Conservation (phyloP, 2,113 vertebrate species). For the Chloroceryle aenea region DNA sequence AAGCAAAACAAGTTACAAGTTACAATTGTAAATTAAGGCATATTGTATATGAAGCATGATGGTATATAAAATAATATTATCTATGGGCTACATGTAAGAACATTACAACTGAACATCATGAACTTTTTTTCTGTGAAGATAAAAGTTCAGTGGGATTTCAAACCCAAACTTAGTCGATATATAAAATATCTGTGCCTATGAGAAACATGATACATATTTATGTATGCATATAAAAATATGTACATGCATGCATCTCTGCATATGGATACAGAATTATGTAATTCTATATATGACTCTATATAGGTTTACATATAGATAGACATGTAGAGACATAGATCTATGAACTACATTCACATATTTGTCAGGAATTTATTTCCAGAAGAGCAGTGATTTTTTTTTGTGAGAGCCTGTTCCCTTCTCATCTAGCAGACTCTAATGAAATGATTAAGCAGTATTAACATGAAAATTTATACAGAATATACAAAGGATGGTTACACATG, state of each 20-base stretch:
- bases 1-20: not conserved
- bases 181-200: not conserved
- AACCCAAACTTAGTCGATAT: not conserved
- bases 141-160: not conserved
- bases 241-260: too few relatives aligned
- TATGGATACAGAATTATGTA: not conserved
- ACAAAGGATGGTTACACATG: not conserved
- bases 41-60: not conserved
- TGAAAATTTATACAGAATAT: not conserved
- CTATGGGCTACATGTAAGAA: not conserved
- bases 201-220: not conserved
- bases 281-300: not conserved
- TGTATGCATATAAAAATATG: too few relatives aligned
- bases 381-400: not conserved
- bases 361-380: not conserved
- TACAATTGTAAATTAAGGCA: not conserved
- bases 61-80: not conserved
- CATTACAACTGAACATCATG: not conserved
- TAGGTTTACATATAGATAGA: not conserved
- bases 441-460: not conserved
- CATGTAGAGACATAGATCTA: not conserved
- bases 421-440: not conserved
- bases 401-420: not conserved
- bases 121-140: not conserved
- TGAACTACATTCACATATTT: not conserved